A percentile compares a stretch with the other conserved stretches of the same genome.
These are phyloP conservation scores for Stenolophus ochropezus DNA, from an alignment of 2,888 invertebrate species.

Conservation along the genomic window DNA sequence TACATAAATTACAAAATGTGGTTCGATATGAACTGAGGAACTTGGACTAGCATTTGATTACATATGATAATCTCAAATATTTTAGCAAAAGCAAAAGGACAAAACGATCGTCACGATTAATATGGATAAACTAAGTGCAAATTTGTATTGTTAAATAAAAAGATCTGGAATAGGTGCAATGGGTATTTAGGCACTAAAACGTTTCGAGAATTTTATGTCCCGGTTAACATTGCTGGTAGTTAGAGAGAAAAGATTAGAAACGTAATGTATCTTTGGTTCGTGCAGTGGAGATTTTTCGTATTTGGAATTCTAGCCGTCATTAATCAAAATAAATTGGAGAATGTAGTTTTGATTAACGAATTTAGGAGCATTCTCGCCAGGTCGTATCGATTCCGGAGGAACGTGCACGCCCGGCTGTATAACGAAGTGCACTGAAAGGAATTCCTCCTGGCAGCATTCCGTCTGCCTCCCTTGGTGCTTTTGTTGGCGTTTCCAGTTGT, in stretches of 20 bases:
- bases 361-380: slow-evolving; percentile 6
- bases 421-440: slow-evolving; percentile 39
- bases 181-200: too few species aligned
- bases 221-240: background rate
- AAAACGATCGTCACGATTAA: too few species aligned
- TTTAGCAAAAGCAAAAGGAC: too few species aligned
- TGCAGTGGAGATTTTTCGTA: background rate
- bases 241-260: background rate
- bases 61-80: too few species aligned
- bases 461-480: slow-evolving; percentile 19
- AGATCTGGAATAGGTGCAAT: too few species aligned
- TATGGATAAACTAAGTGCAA: too few species aligned
- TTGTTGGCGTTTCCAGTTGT: slow-evolving; percentile 39
- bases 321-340: slow-evolving; percentile 18
- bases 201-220: background rate
- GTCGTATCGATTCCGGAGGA: slow-evolving; percentile 26
- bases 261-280: background rate
- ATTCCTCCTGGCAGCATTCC: slow-evolving; percentile 15
- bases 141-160: too few species aligned
- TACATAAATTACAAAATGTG: too few species aligned
- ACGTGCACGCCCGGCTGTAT: slow-evolving; percentile 30
- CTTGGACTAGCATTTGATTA: too few species aligned
- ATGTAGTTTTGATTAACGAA: slow-evolving; percentile 32
- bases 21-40: too few species aligned
- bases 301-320: background rate